phyloP scores from a whole-genome alignment of 2,888 invertebrate genomes.

The Chalcosyrphus nemorum region DNA sequence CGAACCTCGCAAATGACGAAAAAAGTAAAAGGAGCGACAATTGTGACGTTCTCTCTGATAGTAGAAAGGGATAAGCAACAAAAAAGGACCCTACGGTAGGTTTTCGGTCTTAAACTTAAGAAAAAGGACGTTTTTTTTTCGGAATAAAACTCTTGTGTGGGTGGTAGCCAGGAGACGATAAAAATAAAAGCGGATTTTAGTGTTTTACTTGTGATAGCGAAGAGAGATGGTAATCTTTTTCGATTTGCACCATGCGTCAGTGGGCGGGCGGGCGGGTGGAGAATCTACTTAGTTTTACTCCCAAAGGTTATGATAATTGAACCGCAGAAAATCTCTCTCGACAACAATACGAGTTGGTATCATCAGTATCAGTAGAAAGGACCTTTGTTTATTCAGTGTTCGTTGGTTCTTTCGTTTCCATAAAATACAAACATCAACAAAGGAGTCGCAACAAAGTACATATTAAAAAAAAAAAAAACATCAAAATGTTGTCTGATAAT shows the following conservation, averaged over 20 bases:
- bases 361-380: no score
- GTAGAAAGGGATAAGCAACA: conserved; percentile 30
- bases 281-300: neutral
- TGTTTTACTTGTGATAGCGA: conserved; percentile 27
- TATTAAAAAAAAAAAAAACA: neutral
- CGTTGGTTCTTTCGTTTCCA: no score
- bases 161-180: neutral
- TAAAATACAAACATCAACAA: neutral
- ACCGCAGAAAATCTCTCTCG: neutral
- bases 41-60: conserved; percentile 22
- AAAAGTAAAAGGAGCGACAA: conserved; percentile 15
- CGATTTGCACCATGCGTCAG: no score
- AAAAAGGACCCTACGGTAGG: neutral
- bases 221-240: conserved; percentile 30
- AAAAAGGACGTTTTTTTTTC: conserved; percentile 28
- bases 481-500: neutral
- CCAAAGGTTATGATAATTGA: neutral
- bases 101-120: conserved; percentile 36
- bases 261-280: neutral
- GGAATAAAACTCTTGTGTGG: neutral
- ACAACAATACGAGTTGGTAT: no score
- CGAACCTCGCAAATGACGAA: conserved; percentile 51
- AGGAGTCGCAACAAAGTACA: neutral
- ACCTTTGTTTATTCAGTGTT: neutral
- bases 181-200: conserved; percentile 18